These are phyloP conservation scores for Osmerus eperlanus DNA, from an alignment of 2,113 vertebrate genomes.

Conservation along the genomic window DNA sequence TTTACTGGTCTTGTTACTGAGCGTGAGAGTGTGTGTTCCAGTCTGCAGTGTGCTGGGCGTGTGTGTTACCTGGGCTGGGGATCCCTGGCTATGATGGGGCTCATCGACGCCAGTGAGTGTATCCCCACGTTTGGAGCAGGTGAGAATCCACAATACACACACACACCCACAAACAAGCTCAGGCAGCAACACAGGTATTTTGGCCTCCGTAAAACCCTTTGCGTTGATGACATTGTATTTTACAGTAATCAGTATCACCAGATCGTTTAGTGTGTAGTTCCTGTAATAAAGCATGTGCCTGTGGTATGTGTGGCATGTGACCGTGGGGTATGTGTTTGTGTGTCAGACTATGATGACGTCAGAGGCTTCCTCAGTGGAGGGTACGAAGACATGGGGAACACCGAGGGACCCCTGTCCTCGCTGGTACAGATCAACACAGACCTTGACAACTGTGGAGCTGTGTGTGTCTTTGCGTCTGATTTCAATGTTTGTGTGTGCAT, in stretches of 20 bases:
- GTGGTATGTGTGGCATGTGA: not conserved
- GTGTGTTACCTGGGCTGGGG: constrained; percentile 78
- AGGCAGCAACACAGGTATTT: too few relatives aligned
- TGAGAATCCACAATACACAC: constrained; percentile 30
- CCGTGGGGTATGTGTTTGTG: constrained; percentile 9
- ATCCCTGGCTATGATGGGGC: constrained; percentile 67
- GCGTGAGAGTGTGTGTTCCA: constrained; percentile 39
- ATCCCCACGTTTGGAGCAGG: constrained; percentile 75
- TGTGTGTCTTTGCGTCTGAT: not conserved
- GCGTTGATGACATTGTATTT: too few relatives aligned
- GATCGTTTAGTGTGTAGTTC: too few relatives aligned
- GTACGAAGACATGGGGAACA: constrained; percentile 70
- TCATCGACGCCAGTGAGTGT: constrained; percentile 79
- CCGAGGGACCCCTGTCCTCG: constrained; percentile 69
- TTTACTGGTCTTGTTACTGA: constrained; percentile 4
- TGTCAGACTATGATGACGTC: constrained; percentile 68
- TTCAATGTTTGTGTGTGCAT: constrained; percentile 8
- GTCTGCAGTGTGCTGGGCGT: constrained; percentile 61
- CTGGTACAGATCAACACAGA: constrained; percentile 54
- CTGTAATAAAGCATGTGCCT: not conserved
- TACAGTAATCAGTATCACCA: too few relatives aligned
- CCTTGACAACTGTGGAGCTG: not conserved
- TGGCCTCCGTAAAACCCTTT: too few relatives aligned
- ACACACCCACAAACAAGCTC: too few relatives aligned
- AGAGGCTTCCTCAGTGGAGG: constrained; percentile 73